A percentile compares a stretch with the other conserved stretches of the same genome.
phyloP scores from a whole-genome alignment of 2,797 vertebrate species.

The Centroberyx gerrardi region DNA sequence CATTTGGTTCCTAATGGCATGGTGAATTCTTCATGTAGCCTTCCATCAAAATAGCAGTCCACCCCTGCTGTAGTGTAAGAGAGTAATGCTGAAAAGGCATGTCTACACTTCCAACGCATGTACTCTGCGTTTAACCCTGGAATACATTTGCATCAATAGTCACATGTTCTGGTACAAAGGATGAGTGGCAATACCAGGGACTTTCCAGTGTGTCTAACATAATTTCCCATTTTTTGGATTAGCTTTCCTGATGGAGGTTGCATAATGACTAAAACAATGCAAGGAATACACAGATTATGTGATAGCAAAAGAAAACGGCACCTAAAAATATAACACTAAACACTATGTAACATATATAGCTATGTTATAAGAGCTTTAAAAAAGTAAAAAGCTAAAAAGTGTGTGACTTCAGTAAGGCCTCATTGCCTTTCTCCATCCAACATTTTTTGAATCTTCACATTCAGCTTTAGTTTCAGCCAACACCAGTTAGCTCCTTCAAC shows the following conservation, averaged over 20 bases:
- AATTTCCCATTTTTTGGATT: slow-evolving; percentile 39
- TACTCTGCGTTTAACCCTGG: slow-evolving; percentile 31
- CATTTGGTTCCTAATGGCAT: slow-evolving; percentile 14
- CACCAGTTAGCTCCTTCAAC: not conserved
- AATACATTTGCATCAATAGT: slow-evolving; percentile 43
- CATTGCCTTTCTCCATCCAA: slow-evolving; percentile 25
- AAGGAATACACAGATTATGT: slow-evolving; percentile 16
- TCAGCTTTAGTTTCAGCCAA: not conserved
- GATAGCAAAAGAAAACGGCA: slow-evolving; percentile 3
- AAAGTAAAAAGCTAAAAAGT: slow-evolving; percentile 51
- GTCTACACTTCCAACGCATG: not conserved
- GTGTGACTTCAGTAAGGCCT: slow-evolving; percentile 62
- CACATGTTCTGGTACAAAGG: slow-evolving; percentile 17
- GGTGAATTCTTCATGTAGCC: not conserved
- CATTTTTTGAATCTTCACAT: not conserved
- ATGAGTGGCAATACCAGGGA: slow-evolving; percentile 29
- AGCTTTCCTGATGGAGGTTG: not conserved
- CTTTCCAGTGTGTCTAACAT: slow-evolving; percentile 4
- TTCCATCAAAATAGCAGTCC: not conserved
- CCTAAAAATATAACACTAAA: slow-evolving; percentile 29
- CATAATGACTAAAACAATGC: slow-evolving; percentile 17
- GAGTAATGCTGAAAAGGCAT: not conserved
- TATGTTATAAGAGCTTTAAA: slow-evolving; percentile 48
- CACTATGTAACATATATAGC: slow-evolving; percentile 21
- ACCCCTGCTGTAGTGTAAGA: slow-evolving; percentile 27